These are phyloP conservation scores for Cheilosia impressa DNA, from an alignment of 2,888 invertebrate species.

Conservation along the genomic window DNA sequence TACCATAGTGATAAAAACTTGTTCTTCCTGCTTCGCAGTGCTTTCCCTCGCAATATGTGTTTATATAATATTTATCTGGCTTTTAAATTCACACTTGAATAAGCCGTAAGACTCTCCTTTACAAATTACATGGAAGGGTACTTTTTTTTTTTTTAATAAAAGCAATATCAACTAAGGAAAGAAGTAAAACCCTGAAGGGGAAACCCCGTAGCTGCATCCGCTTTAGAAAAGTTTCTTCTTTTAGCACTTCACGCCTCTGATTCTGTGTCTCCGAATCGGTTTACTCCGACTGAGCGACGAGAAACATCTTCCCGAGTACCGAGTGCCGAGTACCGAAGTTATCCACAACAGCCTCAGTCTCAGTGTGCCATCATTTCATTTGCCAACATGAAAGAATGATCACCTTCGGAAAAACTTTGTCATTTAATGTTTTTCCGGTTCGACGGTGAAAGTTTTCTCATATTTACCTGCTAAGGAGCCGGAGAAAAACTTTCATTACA, in stretches of 20 bases:
- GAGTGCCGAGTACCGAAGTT: slow-evolving; percentile 17
- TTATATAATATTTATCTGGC: slow-evolving; percentile 8
- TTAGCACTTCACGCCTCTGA: slow-evolving; percentile 51
- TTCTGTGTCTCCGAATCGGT: slow-evolving; percentile 5
- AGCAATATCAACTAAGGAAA: slow-evolving; percentile 29
- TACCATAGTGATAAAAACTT: neutral
- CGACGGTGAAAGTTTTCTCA: slow-evolving; percentile 73
- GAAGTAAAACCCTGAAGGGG: slow-evolving; percentile 38
- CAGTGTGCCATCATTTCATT: slow-evolving; percentile 70
- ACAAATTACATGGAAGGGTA: slow-evolving; percentile 36
- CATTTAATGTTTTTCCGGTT: slow-evolving; percentile 75
- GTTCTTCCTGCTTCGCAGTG: neutral
- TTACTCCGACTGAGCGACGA: slow-evolving; percentile 1
- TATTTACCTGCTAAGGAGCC: slow-evolving; percentile 68
- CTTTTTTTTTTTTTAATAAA: slow-evolving; percentile 17
- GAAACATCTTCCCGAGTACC: slow-evolving; percentile 41
- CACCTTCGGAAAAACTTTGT: slow-evolving; percentile 74
- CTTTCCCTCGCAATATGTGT: neutral
- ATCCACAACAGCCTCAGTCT: slow-evolving; percentile 62
- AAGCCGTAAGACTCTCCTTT: slow-evolving; percentile 26
- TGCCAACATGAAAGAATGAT: slow-evolving; percentile 74
- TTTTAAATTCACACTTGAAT: slow-evolving; percentile 42
- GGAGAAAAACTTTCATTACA: slow-evolving; percentile 53
- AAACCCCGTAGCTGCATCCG: slow-evolving; percentile 55
- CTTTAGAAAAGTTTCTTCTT: slow-evolving; percentile 42